Conservation (phyloP, 2,888 invertebrate genomes). For the Morpho deidamia region DNA sequence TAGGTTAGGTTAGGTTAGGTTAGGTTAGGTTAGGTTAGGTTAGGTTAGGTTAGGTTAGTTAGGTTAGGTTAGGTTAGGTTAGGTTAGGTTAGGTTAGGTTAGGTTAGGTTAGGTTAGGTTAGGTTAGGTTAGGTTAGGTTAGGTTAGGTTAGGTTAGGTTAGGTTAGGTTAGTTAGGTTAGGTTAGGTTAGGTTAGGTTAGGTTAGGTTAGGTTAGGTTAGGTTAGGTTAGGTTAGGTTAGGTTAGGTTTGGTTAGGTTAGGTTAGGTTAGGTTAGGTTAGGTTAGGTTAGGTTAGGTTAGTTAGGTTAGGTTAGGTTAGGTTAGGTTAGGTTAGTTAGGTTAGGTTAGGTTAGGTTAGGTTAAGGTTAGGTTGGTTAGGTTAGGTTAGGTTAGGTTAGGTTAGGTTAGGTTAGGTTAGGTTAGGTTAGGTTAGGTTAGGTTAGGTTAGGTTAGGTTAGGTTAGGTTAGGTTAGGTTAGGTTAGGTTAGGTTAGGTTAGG, state of each 20-base stretch:
- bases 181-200: constrained; percentile 16
- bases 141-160: constrained; percentile 15
- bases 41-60: constrained; percentile 25
- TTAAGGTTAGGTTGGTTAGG: neutral
- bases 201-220: neutral
- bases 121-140: neutral
- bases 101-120: constrained; percentile 23
- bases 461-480: constrained; percentile 24
- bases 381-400: neutral
- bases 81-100: constrained; percentile 25
- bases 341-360: neutral
- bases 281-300: constrained; percentile 17
- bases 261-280: constrained; percentile 21
- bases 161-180: constrained; percentile 12
- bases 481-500: constrained; percentile 1
- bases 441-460: constrained; percentile 21
- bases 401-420: neutral
- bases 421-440: neutral
- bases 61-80: constrained; percentile 27
- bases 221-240: constrained; percentile 16
- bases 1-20: constrained; percentile 21
- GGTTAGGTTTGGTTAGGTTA: constrained; percentile 18
- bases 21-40: constrained; percentile 25
- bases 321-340: constrained; percentile 13
- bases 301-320: constrained; percentile 22